Evolutionary conservation across 2,888 invertebrate genomes (phyloP).

Genomic region (Cataglyphis livida): DNA sequence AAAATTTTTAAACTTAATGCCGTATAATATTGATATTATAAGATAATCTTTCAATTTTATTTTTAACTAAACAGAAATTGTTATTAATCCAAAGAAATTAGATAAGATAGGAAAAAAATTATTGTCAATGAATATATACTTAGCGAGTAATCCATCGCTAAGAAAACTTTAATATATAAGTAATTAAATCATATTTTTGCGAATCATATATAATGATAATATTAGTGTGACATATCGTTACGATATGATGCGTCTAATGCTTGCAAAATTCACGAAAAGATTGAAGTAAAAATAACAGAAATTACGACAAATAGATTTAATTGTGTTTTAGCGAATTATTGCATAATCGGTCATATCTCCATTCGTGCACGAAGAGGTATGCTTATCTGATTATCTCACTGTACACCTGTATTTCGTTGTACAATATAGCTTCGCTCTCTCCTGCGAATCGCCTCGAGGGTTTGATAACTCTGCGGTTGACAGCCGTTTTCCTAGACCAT

Average conservation of each 20-base stretch:
- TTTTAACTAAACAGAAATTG: background rate
- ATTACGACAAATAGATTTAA: background rate
- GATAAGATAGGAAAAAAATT: background rate
- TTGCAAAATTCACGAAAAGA: background rate
- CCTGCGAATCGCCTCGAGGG: background rate
- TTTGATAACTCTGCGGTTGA: constrained; percentile 46
- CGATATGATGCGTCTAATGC: background rate
- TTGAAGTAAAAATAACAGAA: background rate
- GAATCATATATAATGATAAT: background rate
- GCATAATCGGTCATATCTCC: background rate
- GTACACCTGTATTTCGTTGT: background rate
- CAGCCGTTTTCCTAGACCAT: constrained; percentile 36
- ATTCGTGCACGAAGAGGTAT: background rate
- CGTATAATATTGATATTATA: no score
- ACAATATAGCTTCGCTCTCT: background rate
- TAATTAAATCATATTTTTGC: background rate
- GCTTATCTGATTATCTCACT: constrained; percentile 26
- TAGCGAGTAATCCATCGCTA: background rate
- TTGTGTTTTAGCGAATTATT: background rate
- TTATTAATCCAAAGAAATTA: background rate
- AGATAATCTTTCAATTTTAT: constrained; percentile 11
- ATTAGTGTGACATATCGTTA: background rate
- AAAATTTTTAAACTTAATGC: background rate
- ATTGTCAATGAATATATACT: background rate
- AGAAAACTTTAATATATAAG: background rate